Base-by-base conservation (phyloP, 1,140 invertebrate genomes). In the Diorhabda elongata region DNA sequence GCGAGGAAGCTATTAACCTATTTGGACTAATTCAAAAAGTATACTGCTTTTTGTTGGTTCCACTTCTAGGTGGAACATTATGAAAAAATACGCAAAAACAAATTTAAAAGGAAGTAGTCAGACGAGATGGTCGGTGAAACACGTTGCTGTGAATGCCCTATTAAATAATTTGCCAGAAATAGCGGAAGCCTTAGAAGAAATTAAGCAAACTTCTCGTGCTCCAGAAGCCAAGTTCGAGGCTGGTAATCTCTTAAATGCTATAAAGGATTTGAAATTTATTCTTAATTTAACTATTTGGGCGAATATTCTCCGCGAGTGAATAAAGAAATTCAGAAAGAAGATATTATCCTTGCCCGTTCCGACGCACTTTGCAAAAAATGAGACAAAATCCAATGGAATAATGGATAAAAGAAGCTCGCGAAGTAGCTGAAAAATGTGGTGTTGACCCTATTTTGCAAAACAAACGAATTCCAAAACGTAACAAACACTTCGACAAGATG, bases 101-200 rank as follows among this genome's bases (percentile, higher is more conserved):
- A 67, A 67, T 42, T 67, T 67, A 67, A 67, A 67, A 68, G 58
- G 57, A 61, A 68, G 59, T 68, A 68, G 66, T 68, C 66, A 68
- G 41, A 61, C 66, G 4, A 68, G 66, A 62, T 68, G 59, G 44
- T 68, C 66, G 58, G 66, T 57, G 2, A 63, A 69, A 64, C 66
- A 68, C 61, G 42, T 45, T 41, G 62, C 62, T 58, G 61, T 69
- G 3, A 69, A 56, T 69, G 67, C 67, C 42, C 61, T 69, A 44
- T 69, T 69, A 69, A 69, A 69, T 64, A 64, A 69, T 64, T 64
- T 64, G 9, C 67, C 59, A 58, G 6, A 69, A 69, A 42, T 64
- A 42, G 67, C 11, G 3, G 42, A 69, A 69, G 62, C 60, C 9
- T 44, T 69, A n/a, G 66, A 67, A 67, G 66, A 67, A 67, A 41